Conservation (phyloP, 2,888 invertebrate genomes). For the Thera obeliscata region DNA sequence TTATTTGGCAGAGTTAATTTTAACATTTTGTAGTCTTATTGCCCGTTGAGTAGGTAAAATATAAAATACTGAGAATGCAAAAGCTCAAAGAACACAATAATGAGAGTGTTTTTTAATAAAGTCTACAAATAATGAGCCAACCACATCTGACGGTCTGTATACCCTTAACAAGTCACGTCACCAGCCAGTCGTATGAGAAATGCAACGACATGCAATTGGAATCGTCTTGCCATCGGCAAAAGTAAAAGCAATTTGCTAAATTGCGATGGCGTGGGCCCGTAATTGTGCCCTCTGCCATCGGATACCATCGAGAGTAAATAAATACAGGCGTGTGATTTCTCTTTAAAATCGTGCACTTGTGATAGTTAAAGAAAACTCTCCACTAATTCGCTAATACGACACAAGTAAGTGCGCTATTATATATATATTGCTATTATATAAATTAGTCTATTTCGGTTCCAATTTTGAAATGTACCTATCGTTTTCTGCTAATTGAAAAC, state of each 20-base stretch:
- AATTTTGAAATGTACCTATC: too few relatives aligned
- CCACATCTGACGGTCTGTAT: constrained; percentile 15
- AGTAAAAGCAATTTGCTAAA: constrained; percentile 78
- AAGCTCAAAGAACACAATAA: too few relatives aligned
- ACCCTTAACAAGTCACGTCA: constrained; percentile 32
- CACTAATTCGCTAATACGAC: neutral
- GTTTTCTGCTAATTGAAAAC: too few relatives aligned
- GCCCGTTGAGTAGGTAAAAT: too few relatives aligned
- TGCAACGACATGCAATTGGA: constrained; percentile 74
- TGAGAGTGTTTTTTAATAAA: too few relatives aligned
- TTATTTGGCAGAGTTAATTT: too few relatives aligned
- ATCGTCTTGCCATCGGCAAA: constrained; percentile 70
- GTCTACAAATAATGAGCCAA: neutral
- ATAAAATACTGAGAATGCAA: too few relatives aligned
- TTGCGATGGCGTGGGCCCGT: constrained; percentile 73
- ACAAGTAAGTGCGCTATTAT: too few relatives aligned
- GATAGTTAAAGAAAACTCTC: neutral
- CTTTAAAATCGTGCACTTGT: constrained; percentile 40
- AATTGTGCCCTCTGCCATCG: constrained; percentile 72
- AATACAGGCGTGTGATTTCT: constrained; percentile 65
- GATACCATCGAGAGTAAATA: constrained; percentile 70
- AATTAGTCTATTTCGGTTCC: too few relatives aligned
- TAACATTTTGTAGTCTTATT: too few relatives aligned
- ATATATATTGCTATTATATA: too few relatives aligned
- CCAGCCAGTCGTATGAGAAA: constrained; percentile 48